A percentile compares a stretch with the other conserved stretches of the same genome.
Conservation (phyloP, 2,797 vertebrate genomes). For the Molothrus aeneus region DNA sequence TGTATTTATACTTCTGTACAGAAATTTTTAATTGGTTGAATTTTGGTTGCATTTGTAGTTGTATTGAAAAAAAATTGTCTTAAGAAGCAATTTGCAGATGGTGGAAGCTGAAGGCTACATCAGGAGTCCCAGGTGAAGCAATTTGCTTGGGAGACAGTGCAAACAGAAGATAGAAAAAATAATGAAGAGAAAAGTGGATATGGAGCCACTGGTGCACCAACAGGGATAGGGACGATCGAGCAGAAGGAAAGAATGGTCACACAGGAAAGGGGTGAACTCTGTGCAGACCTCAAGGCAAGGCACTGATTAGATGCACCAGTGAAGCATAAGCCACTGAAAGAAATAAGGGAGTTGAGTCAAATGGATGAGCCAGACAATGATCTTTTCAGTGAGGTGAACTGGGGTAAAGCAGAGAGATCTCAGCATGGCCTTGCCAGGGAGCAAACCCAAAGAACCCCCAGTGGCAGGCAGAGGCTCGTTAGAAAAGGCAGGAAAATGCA, state of each 20-base stretch:
- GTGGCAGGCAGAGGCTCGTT: neutral
- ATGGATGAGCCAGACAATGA: neutral
- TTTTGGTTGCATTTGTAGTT: neutral
- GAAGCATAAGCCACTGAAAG: neutral
- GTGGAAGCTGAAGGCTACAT: neutral
- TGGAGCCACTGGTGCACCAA: neutral
- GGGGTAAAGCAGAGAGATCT: neutral
- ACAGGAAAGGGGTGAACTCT: neutral
- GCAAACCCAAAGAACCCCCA: neutral
- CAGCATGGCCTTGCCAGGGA: neutral
- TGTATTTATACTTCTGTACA: neutral
- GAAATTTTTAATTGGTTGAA: neutral
- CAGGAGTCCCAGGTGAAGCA: neutral
- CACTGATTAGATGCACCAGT: slow-evolving; percentile 10
- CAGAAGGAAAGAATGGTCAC: neutral
- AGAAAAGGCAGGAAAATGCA: neutral
- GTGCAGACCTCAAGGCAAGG: slow-evolving; percentile 20
- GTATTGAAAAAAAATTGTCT: neutral
- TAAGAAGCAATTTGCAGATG: neutral
- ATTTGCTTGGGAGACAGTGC: neutral
- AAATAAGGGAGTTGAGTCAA: slow-evolving; percentile 2
- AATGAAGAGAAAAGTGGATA: neutral
- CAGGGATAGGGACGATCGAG: neutral
- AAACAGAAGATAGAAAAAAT: neutral
- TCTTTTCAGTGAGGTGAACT: neutral